phyloP scores from a whole-genome alignment of 2,888 invertebrate species.

The Pachydiplax longipennis region DNA sequence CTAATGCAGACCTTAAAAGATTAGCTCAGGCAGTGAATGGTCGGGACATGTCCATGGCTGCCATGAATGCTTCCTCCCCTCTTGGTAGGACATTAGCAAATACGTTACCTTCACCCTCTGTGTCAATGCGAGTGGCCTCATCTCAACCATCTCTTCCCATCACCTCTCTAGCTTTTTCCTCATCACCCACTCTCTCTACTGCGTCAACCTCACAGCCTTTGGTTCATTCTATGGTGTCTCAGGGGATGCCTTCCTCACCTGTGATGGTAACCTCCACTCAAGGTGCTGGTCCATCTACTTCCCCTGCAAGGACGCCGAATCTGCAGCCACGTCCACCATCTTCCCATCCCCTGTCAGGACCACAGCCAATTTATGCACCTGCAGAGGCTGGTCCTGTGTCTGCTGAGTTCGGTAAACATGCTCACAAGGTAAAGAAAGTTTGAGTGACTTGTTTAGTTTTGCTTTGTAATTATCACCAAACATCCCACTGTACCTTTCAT shows the following conservation, averaged over 20 bases:
- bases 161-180: neutral
- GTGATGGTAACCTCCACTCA: conserved; percentile 11
- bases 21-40: neutral
- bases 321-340: conserved; percentile 47
- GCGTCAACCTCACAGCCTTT: neutral
- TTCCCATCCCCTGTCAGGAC: conserved; percentile 35
- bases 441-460: neutral
- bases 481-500: no score
- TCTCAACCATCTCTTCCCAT: neutral
- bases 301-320: conserved; percentile 30
- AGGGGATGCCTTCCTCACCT: neutral
- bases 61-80: neutral
- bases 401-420: conserved; percentile 66
- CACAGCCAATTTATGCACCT: conserved; percentile 45
- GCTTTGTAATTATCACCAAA: no score
- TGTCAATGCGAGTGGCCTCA: neutral
- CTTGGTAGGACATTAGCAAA: neutral
- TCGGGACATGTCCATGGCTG: neutral
- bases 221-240: conserved; percentile 15
- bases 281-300: neutral
- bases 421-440: conserved; percentile 64
- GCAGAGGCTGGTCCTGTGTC: conserved; percentile 66
- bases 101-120: neutral
- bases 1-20: conserved; percentile 1
- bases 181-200: neutral